A percentile compares a stretch with the other conserved stretches of the same genome.
These are phyloP conservation scores for Cataglyphis rosenhaueri DNA, from an alignment of 2,888 invertebrate species.

Conservation along the genomic window DNA sequence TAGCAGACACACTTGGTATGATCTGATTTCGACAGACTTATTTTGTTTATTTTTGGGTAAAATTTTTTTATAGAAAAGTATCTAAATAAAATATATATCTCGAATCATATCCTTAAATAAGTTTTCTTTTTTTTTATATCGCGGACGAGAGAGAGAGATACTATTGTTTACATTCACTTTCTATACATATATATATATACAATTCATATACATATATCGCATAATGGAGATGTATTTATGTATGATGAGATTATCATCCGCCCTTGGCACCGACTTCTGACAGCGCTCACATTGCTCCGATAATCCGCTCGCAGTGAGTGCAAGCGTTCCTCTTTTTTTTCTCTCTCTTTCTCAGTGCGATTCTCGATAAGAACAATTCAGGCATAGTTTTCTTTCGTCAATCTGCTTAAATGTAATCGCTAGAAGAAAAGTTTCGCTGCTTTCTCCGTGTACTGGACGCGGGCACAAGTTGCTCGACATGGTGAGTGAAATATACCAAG, in stretches of 20 bases:
- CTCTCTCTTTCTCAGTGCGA: background rate
- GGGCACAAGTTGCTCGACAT: conserved; percentile 14
- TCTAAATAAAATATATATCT: no score
- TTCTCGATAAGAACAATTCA: background rate
- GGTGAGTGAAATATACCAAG: conserved; percentile 21
- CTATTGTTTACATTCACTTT: background rate
- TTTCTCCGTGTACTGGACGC: background rate
- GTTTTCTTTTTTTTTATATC: no score
- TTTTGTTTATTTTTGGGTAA: no score
- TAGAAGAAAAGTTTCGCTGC: background rate
- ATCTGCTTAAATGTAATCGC: conserved; percentile 33
- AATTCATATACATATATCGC: no score
- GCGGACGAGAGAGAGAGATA: no score
- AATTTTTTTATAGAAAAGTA: no score
- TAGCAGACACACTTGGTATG: no score
- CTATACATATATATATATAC: no score
- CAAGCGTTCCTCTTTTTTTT: background rate
- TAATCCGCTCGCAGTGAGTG: background rate
- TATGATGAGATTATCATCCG: background rate
- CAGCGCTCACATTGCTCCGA: background rate
- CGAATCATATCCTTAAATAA: no score
- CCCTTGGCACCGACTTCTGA: conserved; percentile 22
- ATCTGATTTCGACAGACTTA: no score
- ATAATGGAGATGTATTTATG: background rate
- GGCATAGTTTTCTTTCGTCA: background rate